Evolutionary conservation across 2,797 vertebrate species (phyloP).

Genomic region (Adrianichthys oophorus): DNA sequence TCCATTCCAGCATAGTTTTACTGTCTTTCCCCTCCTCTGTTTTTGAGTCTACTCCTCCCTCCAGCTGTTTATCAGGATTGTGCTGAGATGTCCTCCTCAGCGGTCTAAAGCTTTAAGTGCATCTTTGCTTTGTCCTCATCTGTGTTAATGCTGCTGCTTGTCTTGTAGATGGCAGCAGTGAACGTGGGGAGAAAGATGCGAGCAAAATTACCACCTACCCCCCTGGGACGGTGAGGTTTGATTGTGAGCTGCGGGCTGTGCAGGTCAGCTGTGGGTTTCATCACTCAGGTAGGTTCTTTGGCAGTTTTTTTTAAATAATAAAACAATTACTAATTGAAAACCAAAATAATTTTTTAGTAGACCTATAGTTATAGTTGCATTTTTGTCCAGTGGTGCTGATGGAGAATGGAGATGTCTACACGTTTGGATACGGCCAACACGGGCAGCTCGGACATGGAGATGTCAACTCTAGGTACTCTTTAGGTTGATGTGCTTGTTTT

Average conservation of each 20-base stretch:
- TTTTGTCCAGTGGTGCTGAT: constrained; percentile 89
- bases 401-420: constrained; percentile 98
- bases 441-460: constrained; percentile 97
- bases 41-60: constrained; percentile 39
- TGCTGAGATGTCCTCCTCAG: constrained; percentile 52
- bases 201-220: constrained; percentile 99
- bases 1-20: constrained; percentile 46
- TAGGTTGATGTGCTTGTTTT: too few species aligned
- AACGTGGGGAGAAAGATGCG: constrained; percentile 96
- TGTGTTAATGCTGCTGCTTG: constrained; percentile 21
- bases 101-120: constrained; percentile 44
- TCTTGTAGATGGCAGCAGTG: constrained; percentile 89
- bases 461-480: constrained; percentile 92
- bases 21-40: constrained; percentile 14
- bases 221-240: constrained; percentile 93
- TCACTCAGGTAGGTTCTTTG: constrained; percentile 87
- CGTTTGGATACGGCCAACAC: constrained; percentile 97
- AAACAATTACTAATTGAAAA: too few species aligned
- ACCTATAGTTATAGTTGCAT: constrained; percentile 1
- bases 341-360: too few species aligned
- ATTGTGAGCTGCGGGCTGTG: constrained; percentile 91
- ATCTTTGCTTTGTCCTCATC: constrained; percentile 20
- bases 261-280: constrained; percentile 99
- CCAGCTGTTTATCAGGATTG: constrained; percentile 63
- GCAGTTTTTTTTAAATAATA: background rate